A percentile compares a stretch with the other conserved stretches of the same genome.
Conservation (phyloP, 1,140 invertebrate species). For the Mya arenaria region DNA sequence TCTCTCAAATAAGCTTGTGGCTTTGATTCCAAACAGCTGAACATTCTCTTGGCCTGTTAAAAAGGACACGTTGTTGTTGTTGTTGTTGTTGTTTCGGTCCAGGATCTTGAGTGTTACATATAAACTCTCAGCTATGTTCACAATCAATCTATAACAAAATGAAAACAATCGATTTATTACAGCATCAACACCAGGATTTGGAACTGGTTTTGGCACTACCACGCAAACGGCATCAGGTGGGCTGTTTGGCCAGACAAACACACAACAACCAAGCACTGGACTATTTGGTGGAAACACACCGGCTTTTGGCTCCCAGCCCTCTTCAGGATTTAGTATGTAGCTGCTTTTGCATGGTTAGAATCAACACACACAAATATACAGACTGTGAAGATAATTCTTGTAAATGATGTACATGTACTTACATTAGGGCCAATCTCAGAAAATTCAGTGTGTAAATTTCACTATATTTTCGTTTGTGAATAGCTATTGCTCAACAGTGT, state of each 20-base stretch:
- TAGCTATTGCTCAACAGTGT: too few relatives aligned
- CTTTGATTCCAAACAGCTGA: too few relatives aligned
- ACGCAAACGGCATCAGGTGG: constrained; percentile 34
- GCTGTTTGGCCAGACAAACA: constrained; percentile 22
- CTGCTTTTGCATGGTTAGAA: background rate
- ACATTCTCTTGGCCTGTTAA: too few relatives aligned
- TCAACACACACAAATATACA: background rate
- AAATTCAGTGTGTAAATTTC: background rate
- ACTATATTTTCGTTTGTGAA: too few relatives aligned
- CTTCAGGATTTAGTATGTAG: constrained; percentile 57
- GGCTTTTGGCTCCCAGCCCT: constrained; percentile 59
- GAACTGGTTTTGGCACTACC: constrained; percentile 27
- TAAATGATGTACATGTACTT: background rate
- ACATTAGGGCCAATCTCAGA: background rate
- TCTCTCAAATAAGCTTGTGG: background rate
- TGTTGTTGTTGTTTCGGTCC: background rate
- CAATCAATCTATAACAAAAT: background rate
- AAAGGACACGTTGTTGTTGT: background rate
- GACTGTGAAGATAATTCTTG: background rate
- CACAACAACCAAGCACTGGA: background rate
- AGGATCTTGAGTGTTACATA: background rate
- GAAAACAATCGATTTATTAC: background rate
- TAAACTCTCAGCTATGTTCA: background rate
- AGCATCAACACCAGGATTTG: constrained; percentile 35
- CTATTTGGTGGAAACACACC: constrained; percentile 21